These are phyloP conservation scores for Podarcis raffonei DNA, from an alignment of 2,113 vertebrate species.

Conservation along the genomic window DNA sequence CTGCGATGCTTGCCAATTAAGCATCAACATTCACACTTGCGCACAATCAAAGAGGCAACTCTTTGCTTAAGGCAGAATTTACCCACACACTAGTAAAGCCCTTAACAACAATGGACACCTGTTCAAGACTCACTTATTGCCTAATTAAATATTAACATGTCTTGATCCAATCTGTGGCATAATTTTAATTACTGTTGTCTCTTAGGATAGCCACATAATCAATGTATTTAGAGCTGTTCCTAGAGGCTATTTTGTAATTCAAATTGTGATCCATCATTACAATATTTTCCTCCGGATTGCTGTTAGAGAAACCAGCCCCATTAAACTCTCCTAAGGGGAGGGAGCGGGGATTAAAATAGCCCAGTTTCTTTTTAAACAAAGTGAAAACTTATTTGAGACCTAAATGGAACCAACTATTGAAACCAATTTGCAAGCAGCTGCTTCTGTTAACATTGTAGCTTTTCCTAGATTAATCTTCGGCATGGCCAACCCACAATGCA, in stretches of 20 bases:
- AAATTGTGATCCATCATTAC: slow-evolving; percentile 55
- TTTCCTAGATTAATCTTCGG: slow-evolving; percentile 14
- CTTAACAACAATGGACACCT: slow-evolving; percentile 59
- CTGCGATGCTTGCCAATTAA: slow-evolving; percentile 48
- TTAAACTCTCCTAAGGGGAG: slow-evolving; percentile 33
- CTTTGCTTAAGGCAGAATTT: slow-evolving; percentile 54
- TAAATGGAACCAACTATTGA: neutral
- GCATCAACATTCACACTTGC: slow-evolving; percentile 25
- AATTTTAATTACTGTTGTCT: slow-evolving; percentile 73
- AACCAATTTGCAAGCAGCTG: slow-evolving; percentile 6
- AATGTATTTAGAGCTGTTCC: slow-evolving; percentile 67
- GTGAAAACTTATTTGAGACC: neutral
- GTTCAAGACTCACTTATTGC: slow-evolving; percentile 55
- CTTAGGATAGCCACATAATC: slow-evolving; percentile 64
- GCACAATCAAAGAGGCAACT: slow-evolving; percentile 51
- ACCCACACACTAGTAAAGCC: slow-evolving; percentile 49
- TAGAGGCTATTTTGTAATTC: slow-evolving; percentile 62
- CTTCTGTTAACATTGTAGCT: slow-evolving; percentile 20
- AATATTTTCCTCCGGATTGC: slow-evolving; percentile 60
- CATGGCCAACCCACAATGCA: neutral
- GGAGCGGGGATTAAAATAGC: neutral
- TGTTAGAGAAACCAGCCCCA: slow-evolving; percentile 52
- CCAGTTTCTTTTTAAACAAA: slow-evolving; percentile 29
- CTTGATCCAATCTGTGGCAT: slow-evolving; percentile 66
- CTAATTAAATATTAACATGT: slow-evolving; percentile 71